A percentile compares a stretch with the other conserved stretches of the same genome.
Evolutionary conservation across 2,888 invertebrate genomes (phyloP).

Genomic region (Tineola bisselliella): DNA sequence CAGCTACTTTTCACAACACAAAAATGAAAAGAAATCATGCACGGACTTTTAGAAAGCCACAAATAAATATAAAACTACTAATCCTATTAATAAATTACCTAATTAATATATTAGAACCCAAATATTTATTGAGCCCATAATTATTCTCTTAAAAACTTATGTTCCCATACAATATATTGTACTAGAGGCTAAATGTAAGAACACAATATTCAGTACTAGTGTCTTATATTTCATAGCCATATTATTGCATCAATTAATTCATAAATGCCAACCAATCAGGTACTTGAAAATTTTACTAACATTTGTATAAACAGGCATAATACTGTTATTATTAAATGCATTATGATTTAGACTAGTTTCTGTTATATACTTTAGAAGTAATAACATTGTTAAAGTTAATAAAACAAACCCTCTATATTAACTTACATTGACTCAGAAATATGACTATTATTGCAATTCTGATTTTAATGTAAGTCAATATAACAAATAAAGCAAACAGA

Average conservation of each 20-base stretch:
- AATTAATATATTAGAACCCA: too few relatives aligned
- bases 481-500: not conserved
- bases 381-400: not conserved
- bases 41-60: not conserved
- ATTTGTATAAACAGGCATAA: not conserved
- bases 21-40: too few relatives aligned
- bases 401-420: not conserved
- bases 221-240: not conserved
- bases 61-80: too few relatives aligned
- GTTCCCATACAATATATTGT: not conserved
- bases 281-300: not conserved
- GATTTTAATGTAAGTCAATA: not conserved
- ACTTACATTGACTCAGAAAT: not conserved
- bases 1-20: too few relatives aligned
- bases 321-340: not conserved
- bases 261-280: constrained; percentile 1
- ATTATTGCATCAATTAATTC: not conserved
- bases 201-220: not conserved
- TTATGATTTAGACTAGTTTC: not conserved
- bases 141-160: not conserved
- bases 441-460: not conserved
- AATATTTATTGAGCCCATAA: not conserved
- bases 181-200: not conserved
- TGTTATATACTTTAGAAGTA: not conserved
- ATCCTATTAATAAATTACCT: too few relatives aligned